phyloP scores from a whole-genome alignment of 1,140 invertebrate genomes.

The Thrips palmi region DNA sequence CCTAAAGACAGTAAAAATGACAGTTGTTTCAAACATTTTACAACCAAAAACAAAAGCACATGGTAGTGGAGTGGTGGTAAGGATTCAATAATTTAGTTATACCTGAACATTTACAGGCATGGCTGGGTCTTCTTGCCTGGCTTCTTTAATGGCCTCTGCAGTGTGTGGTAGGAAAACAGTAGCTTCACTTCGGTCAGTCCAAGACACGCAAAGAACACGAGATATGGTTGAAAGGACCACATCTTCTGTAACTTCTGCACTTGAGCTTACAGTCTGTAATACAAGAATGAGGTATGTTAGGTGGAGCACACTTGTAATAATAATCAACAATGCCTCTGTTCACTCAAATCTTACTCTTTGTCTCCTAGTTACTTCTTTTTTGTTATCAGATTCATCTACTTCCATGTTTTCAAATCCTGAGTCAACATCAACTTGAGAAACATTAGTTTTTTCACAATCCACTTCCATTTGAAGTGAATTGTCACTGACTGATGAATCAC shows the following conservation, averaged over 20 bases:
- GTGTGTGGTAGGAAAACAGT: conserved; percentile 42
- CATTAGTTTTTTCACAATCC: conserved; percentile 32
- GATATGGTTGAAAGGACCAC: conserved; percentile 38
- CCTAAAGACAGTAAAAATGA: conserved; percentile 17
- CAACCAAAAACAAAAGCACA: not conserved
- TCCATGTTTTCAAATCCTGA: conserved; percentile 61
- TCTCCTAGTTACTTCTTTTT: conserved; percentile 22
- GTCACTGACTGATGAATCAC: conserved; percentile 19
- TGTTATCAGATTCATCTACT: conserved; percentile 33
- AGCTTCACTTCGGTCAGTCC: conserved; percentile 36
- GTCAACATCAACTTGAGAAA: conserved; percentile 39
- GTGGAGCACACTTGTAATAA: conserved; percentile 10
- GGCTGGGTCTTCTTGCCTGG: conserved; percentile 18
- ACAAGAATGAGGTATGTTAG: not conserved
- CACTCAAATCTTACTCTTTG: conserved; percentile 21
- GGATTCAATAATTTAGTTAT: conserved; percentile 18
- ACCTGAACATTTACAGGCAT: conserved; percentile 27
- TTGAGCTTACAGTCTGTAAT: conserved; percentile 27
- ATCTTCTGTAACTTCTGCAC: conserved; percentile 37
- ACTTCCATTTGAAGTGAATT: conserved; percentile 33
- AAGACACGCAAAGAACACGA: conserved; percentile 42
- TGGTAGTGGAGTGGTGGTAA: not conserved
- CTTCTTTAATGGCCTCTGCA: conserved; percentile 26
- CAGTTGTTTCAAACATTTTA: conserved; percentile 1
- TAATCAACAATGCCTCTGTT: conserved; percentile 3